phyloP scores from a whole-genome alignment of 2,888 invertebrate genomes.

The Serripes groenlandicus region DNA sequence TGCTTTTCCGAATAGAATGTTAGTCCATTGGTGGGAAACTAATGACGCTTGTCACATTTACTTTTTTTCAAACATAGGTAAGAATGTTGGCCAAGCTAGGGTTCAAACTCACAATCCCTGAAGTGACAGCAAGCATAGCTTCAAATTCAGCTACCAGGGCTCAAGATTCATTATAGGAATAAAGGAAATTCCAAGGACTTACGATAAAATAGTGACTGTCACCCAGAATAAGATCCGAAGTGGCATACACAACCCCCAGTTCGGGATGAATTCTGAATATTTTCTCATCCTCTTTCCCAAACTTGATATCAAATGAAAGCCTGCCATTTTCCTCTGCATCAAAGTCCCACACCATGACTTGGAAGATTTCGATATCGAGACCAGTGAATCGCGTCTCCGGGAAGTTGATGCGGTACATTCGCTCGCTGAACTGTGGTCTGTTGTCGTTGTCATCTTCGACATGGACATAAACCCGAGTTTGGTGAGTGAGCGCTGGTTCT shows the following conservation, averaged over 20 bases:
- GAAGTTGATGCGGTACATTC: slow-evolving; percentile 72
- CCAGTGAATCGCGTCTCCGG: slow-evolving; percentile 67
- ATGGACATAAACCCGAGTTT: slow-evolving; percentile 88
- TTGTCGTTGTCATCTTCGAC: slow-evolving; percentile 84
- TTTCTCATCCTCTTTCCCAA: slow-evolving; percentile 88
- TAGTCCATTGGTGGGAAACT: too few relatives aligned
- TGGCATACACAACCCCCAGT: slow-evolving; percentile 94
- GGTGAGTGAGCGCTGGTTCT: slow-evolving; percentile 91
- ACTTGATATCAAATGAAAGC: slow-evolving; percentile 90
- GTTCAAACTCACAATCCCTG: too few relatives aligned
- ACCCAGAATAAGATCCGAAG: slow-evolving; percentile 91
- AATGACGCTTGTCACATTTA: too few relatives aligned
- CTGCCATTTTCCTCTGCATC: slow-evolving; percentile 87
- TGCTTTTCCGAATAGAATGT: too few relatives aligned
- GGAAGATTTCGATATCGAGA: slow-evolving; percentile 74
- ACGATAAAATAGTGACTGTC: slow-evolving; percentile 90
- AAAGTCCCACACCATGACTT: slow-evolving; percentile 82
- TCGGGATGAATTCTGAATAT: slow-evolving; percentile 92
- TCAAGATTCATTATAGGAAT: not conserved
- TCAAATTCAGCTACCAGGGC: too few relatives aligned
- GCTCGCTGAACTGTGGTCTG: slow-evolving; percentile 79
- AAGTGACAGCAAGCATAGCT: too few relatives aligned
- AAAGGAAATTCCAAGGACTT: slow-evolving; percentile 83
- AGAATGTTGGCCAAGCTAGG: too few relatives aligned
- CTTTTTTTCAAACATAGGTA: too few relatives aligned